Evolutionary conservation across 1,140 invertebrate species (phyloP), one percentile per base, ranked within the genome.

Genomic region (Drusus annulatus): DNA sequence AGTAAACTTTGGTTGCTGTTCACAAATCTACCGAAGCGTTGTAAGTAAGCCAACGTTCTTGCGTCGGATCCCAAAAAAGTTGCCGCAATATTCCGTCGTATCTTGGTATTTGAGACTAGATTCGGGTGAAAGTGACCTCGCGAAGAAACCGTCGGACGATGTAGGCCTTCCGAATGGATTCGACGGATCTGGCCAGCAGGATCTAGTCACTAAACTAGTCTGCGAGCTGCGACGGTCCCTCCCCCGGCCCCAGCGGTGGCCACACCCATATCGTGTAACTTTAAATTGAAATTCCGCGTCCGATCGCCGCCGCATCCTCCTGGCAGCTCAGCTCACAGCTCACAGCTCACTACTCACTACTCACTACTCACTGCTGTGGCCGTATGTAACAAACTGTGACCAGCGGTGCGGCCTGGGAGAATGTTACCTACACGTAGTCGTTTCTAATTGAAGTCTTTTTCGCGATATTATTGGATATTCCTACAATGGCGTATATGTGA

Each of bases 221-320:
- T 0, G 19, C 7, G 60, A 25, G 23, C 21, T 56, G 1, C 6
- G 17, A 63, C 17, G 15, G 17, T n/a, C 63, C 31, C 16, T n/a
- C 63, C 17, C 45, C 13, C 10, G 17, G 1, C 63, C 17, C 45
- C 13, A 2, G 17, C 69, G 21, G 15, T 19, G 0, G 69, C 45
- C 50, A 63, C 76, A 21, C 76, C 76, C 76, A 78, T 68, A 17
- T 23, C 65, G 63, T 78, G 76, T 78, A 68, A 16, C 56, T 69
- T 78, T 69, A 78, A 78, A 63, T 78, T 78, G 76, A 78, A 78
- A 78, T 78, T 78, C 76, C 76, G 36, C 62, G 45, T 63, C 52
- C 50, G 52, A 45, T 71, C 21, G n/a, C 65, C 45, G 16, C 31
- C 60, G 23, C 17, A 45, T 45, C 36, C 36, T 45, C 36, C 36